These are phyloP conservation scores for Amphimedon queenslandica DNA, from an alignment of 37 sponge, comb jelly and placozoan species.

Conservation along the genomic window DNA sequence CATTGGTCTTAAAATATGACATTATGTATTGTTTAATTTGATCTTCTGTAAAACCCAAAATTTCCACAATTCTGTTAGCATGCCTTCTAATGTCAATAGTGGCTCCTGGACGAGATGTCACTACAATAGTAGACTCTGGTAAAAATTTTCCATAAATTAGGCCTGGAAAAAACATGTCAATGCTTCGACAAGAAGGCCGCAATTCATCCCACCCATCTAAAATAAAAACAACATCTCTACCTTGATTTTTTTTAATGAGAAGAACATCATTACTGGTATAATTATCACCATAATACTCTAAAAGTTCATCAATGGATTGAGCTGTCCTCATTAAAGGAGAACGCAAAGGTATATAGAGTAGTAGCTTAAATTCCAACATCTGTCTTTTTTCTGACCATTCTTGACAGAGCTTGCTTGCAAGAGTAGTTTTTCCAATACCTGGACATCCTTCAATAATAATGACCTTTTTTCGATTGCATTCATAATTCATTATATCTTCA, in stretches of 20 bases:
- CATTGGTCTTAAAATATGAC: not conserved
- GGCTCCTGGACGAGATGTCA: slow-evolving; percentile 25
- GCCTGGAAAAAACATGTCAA: slow-evolving; percentile 5
- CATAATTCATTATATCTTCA: slow-evolving; percentile 8
- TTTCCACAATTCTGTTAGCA: slow-evolving; percentile 14
- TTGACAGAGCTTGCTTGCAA: slow-evolving; percentile 12
- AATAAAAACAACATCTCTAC: slow-evolving; percentile 9
- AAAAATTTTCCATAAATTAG: slow-evolving; percentile 7
- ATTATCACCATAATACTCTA: slow-evolving; percentile 3
- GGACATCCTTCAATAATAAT: slow-evolving; percentile 28
- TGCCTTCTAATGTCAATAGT: not conserved
- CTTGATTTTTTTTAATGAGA: not conserved
- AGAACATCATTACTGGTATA: not conserved
- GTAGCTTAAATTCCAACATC: slow-evolving; percentile 1
- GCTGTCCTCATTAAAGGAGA: slow-evolving; percentile 8
- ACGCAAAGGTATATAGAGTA: slow-evolving; percentile 14
- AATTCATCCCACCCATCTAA: slow-evolving; percentile 46
- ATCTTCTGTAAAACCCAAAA: slow-evolving; percentile 33
- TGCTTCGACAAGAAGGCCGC: not conserved
- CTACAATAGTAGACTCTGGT: slow-evolving; percentile 4
- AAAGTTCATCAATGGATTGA: slow-evolving; percentile 7
- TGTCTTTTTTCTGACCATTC: slow-evolving; percentile 10
- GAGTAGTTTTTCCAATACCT: slow-evolving; percentile 29
- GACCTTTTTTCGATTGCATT: not conserved
- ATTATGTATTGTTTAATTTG: slow-evolving; percentile 15